A percentile compares a stretch with the other conserved stretches of the same genome.
Conservation (phyloP, 2,113 vertebrate species). For the Ornithorhynchus anatinus region DNA sequence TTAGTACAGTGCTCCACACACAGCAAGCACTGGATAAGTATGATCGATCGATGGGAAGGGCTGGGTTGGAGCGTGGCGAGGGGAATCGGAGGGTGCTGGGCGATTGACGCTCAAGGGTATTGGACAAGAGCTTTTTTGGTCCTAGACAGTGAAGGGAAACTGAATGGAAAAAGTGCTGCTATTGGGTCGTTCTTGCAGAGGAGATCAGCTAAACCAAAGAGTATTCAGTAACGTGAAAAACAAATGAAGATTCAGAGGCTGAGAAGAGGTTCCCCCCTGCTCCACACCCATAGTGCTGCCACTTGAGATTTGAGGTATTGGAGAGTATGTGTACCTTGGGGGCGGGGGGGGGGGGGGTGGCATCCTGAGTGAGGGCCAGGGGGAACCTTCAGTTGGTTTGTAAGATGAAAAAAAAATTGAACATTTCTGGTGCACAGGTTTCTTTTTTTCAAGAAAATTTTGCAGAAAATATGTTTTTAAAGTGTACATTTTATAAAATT, state of each 20-base stretch:
- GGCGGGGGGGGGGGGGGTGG: not conserved
- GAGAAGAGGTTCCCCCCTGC: not conserved
- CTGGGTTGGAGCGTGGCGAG: not conserved
- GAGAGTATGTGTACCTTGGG: conserved; percentile 7
- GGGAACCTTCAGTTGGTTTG: conserved; percentile 55
- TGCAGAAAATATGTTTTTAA: conserved; percentile 80
- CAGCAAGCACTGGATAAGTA: too few species aligned
- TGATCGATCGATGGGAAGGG: too few species aligned
- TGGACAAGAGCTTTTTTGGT: conserved; percentile 21
- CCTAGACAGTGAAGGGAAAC: conserved; percentile 4
- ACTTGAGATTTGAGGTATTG: conserved; percentile 50
- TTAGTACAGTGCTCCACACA: too few species aligned
- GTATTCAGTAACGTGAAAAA: conserved; percentile 64
- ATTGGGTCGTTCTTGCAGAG: conserved; percentile 42
- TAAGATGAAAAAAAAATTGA: conserved; percentile 52
- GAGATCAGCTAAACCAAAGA: conserved; percentile 78
- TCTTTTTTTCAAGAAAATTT: conserved; percentile 72
- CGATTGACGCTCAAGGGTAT: fast-evolving
- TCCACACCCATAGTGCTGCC: conserved; percentile 41
- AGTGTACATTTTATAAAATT: conserved; percentile 85
- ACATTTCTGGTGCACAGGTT: conserved; percentile 73
- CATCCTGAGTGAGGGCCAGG: conserved; percentile 29
- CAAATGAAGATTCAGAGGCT: not conserved
- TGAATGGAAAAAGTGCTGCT: conserved; percentile 66
- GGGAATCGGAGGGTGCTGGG: not conserved